Evolutionary conservation across 2,888 invertebrate genomes (phyloP).

Genomic region (Hydrotaea diabolus): DNA sequence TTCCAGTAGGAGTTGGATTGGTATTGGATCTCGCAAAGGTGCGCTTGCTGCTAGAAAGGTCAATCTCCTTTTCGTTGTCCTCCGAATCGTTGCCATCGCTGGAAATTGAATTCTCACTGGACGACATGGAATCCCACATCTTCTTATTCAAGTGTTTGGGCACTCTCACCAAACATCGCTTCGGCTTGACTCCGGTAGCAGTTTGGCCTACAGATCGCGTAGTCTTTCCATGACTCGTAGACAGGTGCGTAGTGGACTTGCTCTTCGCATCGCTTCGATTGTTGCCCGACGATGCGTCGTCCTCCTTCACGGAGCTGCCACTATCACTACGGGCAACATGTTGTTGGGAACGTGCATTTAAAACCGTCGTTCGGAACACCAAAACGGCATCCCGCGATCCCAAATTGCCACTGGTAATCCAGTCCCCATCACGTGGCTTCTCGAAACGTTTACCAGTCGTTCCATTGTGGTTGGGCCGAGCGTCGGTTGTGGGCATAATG

Average conservation of each 20-base stretch:
- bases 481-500: slow-evolving; percentile 56
- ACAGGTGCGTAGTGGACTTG: slow-evolving; percentile 62
- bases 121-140: slow-evolving; percentile 74
- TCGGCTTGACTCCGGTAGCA: not conserved
- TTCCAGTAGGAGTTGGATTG: not conserved
- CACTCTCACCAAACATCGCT: slow-evolving; percentile 4
- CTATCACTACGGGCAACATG: slow-evolving; percentile 52
- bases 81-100: slow-evolving; percentile 76
- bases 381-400: slow-evolving; percentile 86
- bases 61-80: slow-evolving; percentile 71
- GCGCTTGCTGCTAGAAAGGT: not conserved
- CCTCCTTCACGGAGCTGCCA: slow-evolving; percentile 42
- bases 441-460: slow-evolving; percentile 68
- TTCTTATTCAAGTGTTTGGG: slow-evolving; percentile 47
- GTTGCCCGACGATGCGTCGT: slow-evolving; percentile 24
- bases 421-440: slow-evolving; percentile 75
- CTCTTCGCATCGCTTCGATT: slow-evolving; percentile 36
- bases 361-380: slow-evolving; percentile 84
- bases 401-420: slow-evolving; percentile 84
- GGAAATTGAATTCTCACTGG: slow-evolving; percentile 79
- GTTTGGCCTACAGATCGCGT: not conserved
- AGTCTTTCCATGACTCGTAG: slow-evolving; percentile 46
- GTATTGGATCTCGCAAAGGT: not conserved
- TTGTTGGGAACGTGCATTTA: slow-evolving; percentile 77
- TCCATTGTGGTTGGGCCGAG: slow-evolving; percentile 34